Conservation (phyloP, 2,113 vertebrate species). For the Cynocephalus volans region DNA sequence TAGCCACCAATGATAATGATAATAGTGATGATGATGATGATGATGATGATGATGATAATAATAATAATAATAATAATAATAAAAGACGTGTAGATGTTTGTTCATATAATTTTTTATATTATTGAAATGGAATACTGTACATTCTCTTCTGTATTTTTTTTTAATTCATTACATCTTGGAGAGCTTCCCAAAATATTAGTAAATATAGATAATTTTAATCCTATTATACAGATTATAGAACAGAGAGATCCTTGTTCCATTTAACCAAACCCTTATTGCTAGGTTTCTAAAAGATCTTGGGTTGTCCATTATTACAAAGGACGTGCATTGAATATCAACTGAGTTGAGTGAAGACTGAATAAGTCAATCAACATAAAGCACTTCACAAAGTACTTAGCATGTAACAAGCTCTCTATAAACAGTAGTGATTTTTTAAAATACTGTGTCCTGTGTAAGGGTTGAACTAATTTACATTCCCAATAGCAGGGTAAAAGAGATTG, state of each 20-base stretch:
- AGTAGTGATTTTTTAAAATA: background rate
- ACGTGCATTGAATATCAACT: background rate
- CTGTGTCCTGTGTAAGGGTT: background rate
- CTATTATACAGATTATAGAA: background rate
- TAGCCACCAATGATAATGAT: no score
- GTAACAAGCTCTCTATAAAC: background rate
- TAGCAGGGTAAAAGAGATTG: background rate
- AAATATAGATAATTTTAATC: constrained; percentile 44
- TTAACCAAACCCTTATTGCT: constrained; percentile 15
- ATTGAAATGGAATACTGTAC: background rate
- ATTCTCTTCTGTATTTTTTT: background rate
- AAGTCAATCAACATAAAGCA: constrained; percentile 42
- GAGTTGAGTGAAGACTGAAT: constrained; percentile 19
- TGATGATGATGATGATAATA: no score
- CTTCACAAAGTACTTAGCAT: constrained; percentile 34
- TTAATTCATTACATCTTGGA: background rate
- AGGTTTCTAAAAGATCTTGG: constrained; percentile 22
- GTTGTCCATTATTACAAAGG: constrained; percentile 47
- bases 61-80: no score
- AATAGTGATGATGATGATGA: no score
- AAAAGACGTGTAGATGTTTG: background rate
- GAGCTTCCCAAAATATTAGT: constrained; percentile 47
- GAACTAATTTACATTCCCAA: constrained; percentile 59
- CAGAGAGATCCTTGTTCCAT: background rate
- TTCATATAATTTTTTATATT: background rate